phyloP scores from a whole-genome alignment of 92 coral and sea anemone genomes.

The Ricordea florida region DNA sequence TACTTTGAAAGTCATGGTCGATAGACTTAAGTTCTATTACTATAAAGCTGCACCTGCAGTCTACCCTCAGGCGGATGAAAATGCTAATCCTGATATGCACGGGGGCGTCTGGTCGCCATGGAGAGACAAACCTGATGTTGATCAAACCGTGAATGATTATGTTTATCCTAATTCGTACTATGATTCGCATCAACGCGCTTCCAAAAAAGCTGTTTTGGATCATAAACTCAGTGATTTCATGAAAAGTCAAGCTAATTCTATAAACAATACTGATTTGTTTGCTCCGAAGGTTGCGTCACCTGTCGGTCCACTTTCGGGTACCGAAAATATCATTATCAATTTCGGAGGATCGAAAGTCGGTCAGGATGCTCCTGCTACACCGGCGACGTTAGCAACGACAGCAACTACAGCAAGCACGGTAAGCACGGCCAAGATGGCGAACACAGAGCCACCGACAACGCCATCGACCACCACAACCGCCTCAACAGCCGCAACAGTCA shows the following conservation, averaged over 20 bases:
- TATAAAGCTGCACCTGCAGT: conserved; percentile 63
- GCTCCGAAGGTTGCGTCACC: neutral
- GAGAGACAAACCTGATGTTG: conserved; percentile 76
- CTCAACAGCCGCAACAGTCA: conserved; percentile 12
- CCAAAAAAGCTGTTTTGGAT: conserved; percentile 51
- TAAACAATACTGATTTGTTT: neutral
- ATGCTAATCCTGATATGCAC: conserved; percentile 81
- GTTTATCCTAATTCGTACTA: conserved; percentile 91
- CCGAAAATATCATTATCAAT: conserved; percentile 37
- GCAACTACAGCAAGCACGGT: neutral
- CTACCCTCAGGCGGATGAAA: conserved; percentile 84
- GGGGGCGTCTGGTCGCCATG: conserved; percentile 97
- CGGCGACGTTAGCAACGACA: conserved; percentile 20
- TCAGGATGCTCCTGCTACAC: conserved; percentile 9
- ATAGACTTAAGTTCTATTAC: conserved; percentile 80
- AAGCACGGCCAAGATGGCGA: neutral
- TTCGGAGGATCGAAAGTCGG: conserved; percentile 1
- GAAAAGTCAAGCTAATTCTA: conserved; percentile 51
- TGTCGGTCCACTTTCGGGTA: neutral
- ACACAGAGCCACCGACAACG: neutral
- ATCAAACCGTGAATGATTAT: conserved; percentile 70
- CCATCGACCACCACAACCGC: neutral
- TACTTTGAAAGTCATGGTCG: conserved; percentile 94
- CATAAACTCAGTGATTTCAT: conserved; percentile 69
- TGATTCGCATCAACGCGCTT: conserved; percentile 62